A percentile compares a stretch with the other conserved stretches of the same genome.
Evolutionary conservation across 2,113 vertebrate genomes (phyloP).

Genomic region (Alethe castanea): DNA sequence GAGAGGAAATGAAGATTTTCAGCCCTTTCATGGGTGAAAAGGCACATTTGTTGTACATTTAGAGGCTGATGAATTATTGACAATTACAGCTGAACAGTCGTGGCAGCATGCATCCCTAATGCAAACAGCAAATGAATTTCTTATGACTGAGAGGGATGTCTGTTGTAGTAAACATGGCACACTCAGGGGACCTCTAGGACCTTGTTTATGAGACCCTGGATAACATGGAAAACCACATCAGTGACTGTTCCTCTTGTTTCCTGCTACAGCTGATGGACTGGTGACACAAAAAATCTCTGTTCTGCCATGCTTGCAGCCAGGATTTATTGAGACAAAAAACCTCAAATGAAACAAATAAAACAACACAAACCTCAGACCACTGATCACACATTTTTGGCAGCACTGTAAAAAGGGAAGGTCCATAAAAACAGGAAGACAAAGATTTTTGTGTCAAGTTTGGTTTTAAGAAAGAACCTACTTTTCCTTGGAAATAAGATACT

Average conservation of each 20-base stretch:
- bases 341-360: neutral
- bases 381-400: neutral
- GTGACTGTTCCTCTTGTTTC: neutral
- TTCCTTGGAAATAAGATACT: neutral
- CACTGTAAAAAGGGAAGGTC: neutral
- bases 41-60: conserved; percentile 55
- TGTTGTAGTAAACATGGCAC: neutral
- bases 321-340: neutral
- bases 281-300: neutral
- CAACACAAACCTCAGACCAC: neutral
- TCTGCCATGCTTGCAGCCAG: neutral
- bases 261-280: neutral
- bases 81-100: conserved; percentile 29
- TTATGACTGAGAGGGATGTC: neutral
- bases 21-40: conserved; percentile 42
- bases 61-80: conserved; percentile 66
- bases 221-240: neutral
- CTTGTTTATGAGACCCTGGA: neutral
- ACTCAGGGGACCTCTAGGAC: neutral
- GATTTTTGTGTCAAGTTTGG: neutral
- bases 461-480: neutral
- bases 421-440: neutral
- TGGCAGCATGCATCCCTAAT: neutral
- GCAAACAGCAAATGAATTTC: conserved; percentile 3
- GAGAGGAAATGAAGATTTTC: neutral